Conservation (phyloP, 2,888 invertebrate genomes). For the Cybosia mesomella region DNA sequence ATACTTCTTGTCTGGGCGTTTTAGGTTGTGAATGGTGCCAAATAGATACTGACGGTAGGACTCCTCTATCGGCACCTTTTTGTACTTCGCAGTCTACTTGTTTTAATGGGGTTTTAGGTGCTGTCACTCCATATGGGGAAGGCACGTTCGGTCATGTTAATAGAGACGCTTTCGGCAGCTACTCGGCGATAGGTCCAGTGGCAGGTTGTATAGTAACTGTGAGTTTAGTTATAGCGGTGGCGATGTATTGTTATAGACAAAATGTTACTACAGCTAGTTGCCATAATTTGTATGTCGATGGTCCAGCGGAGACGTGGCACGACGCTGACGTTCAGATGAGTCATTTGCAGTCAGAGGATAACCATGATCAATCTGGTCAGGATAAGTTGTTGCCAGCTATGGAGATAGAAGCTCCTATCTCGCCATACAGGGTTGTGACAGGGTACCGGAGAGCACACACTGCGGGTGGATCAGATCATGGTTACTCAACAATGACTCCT, state of each 20-base stretch:
- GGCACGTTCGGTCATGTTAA: constrained; percentile 86
- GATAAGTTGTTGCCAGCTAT: constrained; percentile 88
- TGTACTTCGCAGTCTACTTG: constrained; percentile 94
- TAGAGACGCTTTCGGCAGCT: constrained; percentile 83
- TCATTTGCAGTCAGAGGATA: constrained; percentile 90
- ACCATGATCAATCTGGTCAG: constrained; percentile 88
- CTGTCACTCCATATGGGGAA: constrained; percentile 93
- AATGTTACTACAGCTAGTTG: constrained; percentile 85
- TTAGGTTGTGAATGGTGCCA: constrained; percentile 97
- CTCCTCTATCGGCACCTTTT: constrained; percentile 89
- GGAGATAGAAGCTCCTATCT: constrained; percentile 91
- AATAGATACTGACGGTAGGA: constrained; percentile 91
- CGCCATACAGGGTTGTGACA: constrained; percentile 95
- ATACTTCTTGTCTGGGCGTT: constrained; percentile 90
- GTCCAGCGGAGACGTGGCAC: constrained; percentile 84
- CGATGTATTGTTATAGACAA: constrained; percentile 94
- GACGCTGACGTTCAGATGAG: constrained; percentile 90
- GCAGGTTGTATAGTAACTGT: constrained; percentile 94
- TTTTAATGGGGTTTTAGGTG: constrained; percentile 95
- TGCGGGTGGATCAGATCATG: constrained; percentile 96
- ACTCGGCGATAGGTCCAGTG: constrained; percentile 94
- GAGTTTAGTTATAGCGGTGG: constrained; percentile 92
- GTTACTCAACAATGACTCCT: constrained; percentile 97
- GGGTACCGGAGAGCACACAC: constrained; percentile 92
- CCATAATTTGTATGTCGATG: constrained; percentile 83